Evolutionary conservation across 2,888 invertebrate genomes (phyloP), one percentile per base, ranked within the genome.

Genomic region (Synanthedon tipuliformis): DNA sequence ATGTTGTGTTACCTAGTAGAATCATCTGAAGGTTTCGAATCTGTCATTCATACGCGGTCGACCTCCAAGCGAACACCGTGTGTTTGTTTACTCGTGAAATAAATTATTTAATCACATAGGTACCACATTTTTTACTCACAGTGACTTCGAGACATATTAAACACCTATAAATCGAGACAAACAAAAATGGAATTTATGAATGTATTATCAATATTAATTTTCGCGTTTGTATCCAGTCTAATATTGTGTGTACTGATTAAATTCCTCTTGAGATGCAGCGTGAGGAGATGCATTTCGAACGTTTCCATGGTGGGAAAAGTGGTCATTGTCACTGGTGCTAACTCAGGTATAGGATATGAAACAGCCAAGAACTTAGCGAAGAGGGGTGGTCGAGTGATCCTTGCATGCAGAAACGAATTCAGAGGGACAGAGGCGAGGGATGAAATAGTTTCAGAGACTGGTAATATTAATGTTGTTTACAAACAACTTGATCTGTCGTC

Each of bases 261-360:
- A 45, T n/a, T 45, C 45, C 13, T 15, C 15, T 13, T 45, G n/a
- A n/a, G 45, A 45, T 45, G 45, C 15, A 53, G 53, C 15, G 51
- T 50, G 51, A 52, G 34, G 48, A 41, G 40, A 13, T 55, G 55
- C 13, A 10, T 11, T 2, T 54, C 54, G 2, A 48, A 50, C 13
- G 40, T n/a, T 1, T 40, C 48, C n/a, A 51, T 58, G 52, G 51
- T 34, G 7, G 56, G 58, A 2, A 58, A 55, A 52, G 50, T 90
- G 56, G 78, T 88, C 2, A 89, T 94, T 54, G 79, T 94, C 3
- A 94, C 94, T 3, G 94, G 94, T 16, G 89, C 92, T 1, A 93
- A 92, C 72, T 90, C 91, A 4, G 94, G 94, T n/a, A 92, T 94
- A 60, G 94, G 94, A 3, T 91, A 89, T 74, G 92, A 92, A 76